Evolutionary conservation across 2,113 vertebrate genomes (phyloP).

Genomic region (Trematocara zebra): DNA sequence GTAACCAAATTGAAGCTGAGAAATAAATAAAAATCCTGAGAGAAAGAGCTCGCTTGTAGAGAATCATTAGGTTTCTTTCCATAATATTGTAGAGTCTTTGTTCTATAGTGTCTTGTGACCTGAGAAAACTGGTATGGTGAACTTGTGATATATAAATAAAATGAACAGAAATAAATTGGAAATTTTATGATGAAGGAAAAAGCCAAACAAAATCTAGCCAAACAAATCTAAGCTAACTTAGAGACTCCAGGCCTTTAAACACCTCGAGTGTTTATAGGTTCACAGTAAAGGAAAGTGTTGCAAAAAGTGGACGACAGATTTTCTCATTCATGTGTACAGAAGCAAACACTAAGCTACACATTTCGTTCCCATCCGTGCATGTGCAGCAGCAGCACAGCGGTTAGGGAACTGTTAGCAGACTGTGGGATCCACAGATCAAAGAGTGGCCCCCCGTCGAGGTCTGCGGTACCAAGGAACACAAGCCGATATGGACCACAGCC

Average conservation of each 20-base stretch:
- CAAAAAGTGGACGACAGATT: background rate
- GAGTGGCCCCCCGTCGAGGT: constrained; percentile 10
- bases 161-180: background rate
- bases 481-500: constrained; percentile 40
- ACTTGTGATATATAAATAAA: background rate
- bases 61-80: background rate
- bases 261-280: background rate
- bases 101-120: background rate
- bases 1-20: background rate
- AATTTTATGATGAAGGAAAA: background rate
- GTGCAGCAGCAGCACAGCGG: constrained; percentile 4
- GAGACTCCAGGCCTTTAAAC: background rate
- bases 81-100: background rate
- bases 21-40: background rate
- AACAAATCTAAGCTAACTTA: background rate
- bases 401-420: constrained; percentile 29
- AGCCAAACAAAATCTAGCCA: background rate
- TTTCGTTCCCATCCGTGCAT: constrained; percentile 10
- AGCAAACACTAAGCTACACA: background rate
- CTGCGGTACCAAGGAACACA: constrained; percentile 31
- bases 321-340: background rate
- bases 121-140: background rate
- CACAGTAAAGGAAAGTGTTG: background rate
- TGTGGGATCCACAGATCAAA: constrained; percentile 64
- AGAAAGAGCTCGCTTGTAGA: background rate